Evolutionary conservation across 1,140 invertebrate species (phyloP).

Genomic region (Aethina tumida): DNA sequence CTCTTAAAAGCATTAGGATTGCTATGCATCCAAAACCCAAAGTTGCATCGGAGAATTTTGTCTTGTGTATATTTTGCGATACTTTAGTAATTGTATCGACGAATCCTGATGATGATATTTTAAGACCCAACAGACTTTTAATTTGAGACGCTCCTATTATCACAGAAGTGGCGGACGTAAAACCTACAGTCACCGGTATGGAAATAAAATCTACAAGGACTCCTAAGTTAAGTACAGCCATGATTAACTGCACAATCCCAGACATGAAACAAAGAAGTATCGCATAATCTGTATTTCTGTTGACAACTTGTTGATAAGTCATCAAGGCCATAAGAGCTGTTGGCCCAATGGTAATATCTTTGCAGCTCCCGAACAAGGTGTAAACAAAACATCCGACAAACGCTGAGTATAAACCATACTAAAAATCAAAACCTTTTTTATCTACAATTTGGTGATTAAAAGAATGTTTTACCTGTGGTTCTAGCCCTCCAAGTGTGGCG

Average conservation of each 20-base stretch:
- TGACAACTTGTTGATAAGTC: slow-evolving; percentile 63
- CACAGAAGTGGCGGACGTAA: slow-evolving; percentile 86
- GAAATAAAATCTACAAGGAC: slow-evolving; percentile 93
- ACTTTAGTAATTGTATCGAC: slow-evolving; percentile 59
- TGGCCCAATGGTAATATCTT: slow-evolving; percentile 83
- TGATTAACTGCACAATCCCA: slow-evolving; percentile 70
- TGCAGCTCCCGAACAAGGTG: slow-evolving; percentile 78
- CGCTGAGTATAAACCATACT: slow-evolving; percentile 86
- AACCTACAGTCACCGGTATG: slow-evolving; percentile 84
- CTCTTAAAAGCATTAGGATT: slow-evolving; percentile 57
- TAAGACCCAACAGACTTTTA: slow-evolving; percentile 70
- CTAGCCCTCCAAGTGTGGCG: slow-evolving; percentile 70
- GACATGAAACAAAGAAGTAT: slow-evolving; percentile 74
- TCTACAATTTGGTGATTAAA: neutral
- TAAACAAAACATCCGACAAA: slow-evolving; percentile 92
- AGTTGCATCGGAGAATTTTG: slow-evolving; percentile 51
- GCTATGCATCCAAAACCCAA: slow-evolving; percentile 62
- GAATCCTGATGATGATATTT: slow-evolving; percentile 61
- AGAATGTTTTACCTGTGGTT: slow-evolving; percentile 57
- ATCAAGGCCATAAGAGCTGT: slow-evolving; percentile 75
- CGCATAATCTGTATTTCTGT: slow-evolving; percentile 65
- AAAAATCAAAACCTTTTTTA: slow-evolving; percentile 33
- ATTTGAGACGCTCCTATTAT: slow-evolving; percentile 85
- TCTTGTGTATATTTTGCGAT: slow-evolving; percentile 48
- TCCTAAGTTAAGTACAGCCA: slow-evolving; percentile 78